Conservation (phyloP, 2,113 vertebrate genomes). For the Athene cunicularia region DNA sequence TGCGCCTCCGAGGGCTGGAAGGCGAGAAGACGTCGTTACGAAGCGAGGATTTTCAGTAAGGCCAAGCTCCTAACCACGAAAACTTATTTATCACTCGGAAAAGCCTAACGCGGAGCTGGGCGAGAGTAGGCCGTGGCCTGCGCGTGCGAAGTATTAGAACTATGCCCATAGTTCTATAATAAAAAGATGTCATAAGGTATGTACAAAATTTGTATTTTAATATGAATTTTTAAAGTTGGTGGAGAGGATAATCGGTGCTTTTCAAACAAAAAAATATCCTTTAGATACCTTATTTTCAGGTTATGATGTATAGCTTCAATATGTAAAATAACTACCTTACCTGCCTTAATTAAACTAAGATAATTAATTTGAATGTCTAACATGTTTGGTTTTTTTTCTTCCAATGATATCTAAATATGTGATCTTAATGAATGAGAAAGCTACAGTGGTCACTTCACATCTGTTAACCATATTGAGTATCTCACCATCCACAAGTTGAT, state of each 20-base stretch:
- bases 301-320: not conserved
- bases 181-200: not conserved
- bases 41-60: rapidly evolving
- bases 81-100: not conserved
- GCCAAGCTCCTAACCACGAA: rapidly evolving
- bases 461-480: not conserved
- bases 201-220: not conserved
- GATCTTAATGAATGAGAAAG: not conserved
- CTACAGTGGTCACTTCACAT: not conserved
- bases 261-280: not conserved
- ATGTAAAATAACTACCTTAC: not conserved
- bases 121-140: rapidly evolving
- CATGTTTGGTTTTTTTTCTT: not conserved
- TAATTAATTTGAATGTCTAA: not conserved
- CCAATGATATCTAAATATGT: not conserved
- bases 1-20: not conserved
- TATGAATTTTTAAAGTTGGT: not conserved
- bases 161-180: not conserved
- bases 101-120: rapidly evolving
- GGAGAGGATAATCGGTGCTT: not conserved
- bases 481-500: rapidly evolving
- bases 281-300: not conserved
- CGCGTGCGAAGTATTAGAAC: not conserved
- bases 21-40: not conserved
- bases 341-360: not conserved